Evolutionary conservation across 2,888 invertebrate genomes (phyloP), one percentile per base, ranked within the genome.

Genomic region (Agrilus biguttatus): DNA sequence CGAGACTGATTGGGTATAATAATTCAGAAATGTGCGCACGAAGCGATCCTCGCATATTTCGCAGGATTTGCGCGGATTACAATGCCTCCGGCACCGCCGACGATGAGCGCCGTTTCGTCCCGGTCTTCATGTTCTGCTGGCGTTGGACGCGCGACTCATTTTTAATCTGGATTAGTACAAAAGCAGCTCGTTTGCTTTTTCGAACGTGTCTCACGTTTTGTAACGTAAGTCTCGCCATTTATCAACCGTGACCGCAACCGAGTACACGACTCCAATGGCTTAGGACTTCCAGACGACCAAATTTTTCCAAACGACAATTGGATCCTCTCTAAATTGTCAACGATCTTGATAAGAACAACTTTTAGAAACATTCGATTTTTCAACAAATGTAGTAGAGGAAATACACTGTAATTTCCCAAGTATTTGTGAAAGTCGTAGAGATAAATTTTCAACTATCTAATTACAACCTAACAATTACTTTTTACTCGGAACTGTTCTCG

Each of bases 121-220:
- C 28, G 10, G 10, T 28, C 28, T 28, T 28, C 28, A 28, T 28
- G 28, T 28, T 28, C 8, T 28, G 2, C 28, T 28, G 51, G 48
- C 55, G 55, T 55, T 52, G 50, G 53, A 54, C 58, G 58, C 61
- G 62, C 62, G 63, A 62, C 63, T 63, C 65, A 63, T 63, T 63
- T 63, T 65, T 64, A 65, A 64, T 63, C 64, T 62, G 60, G 63
- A 61, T 64, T 63, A 63, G 62, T 59, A 53, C 53, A 49, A 52
- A 51, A 57, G 28, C 28, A 2, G 28, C 55, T 59, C 55, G 55
- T 58, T 57, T 57, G 55, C 53, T 59, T 60, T 49, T 48, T 46
- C 51, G 47, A 49, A 50, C 49, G 49, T 49, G 46, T 47, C 39
- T 42, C 40, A 34, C 50, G 45, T 46, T 46, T 43, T 33, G 41